Evolutionary conservation across 2,113 vertebrate species (phyloP), one percentile per base, ranked within the genome.

Genomic region (Chaetodon trifascialis): DNA sequence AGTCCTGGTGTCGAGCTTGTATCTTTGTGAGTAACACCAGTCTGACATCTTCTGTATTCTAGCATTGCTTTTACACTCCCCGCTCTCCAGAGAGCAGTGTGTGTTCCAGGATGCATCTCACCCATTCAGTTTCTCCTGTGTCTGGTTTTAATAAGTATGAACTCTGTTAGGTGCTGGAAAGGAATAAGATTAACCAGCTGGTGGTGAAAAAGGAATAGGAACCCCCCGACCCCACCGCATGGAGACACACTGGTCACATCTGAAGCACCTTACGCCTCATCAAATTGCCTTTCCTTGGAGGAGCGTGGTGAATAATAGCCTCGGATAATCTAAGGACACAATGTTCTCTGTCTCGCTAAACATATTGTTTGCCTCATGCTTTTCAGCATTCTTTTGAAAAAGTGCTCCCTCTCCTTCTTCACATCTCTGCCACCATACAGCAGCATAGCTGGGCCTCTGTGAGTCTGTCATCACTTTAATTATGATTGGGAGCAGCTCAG

Each of bases 141-240:
- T 80, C 36, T 12, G 7, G 10, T 68, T 86, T 88, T 88, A 89
- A 88, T 89, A 82, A 82, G 80, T 78, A 68, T 88, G 75, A 83
- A 86, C 49, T 72, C 47, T 63, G 73, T 80, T 74, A 71, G 67
- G n/a, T 58, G 30, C 51, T 52, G 47, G 23, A 77, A 52, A 87
- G 42, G 71, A 25, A n/a, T 21, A 34, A 69, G 73, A 84, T 89
- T 85, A 81, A 77, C 42, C 70, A 86, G 84, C 75, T 87, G 75
- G 49, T 75, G 75, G 11, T 12, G 47, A 38, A n/a, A 69, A 67
- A 80, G 11, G 44, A 83, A 73, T 56, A 46, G 68, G 79, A 82
- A 73, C 51, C 47, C 64, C 55, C 76, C 3, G 30, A 30, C 30
- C 30, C 30, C 30, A 30, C 30, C 30, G 30, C 30, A 65, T 42